Base-by-base conservation (phyloP, 2,888 invertebrate genomes). In the Drosophila anomalipes region DNA sequence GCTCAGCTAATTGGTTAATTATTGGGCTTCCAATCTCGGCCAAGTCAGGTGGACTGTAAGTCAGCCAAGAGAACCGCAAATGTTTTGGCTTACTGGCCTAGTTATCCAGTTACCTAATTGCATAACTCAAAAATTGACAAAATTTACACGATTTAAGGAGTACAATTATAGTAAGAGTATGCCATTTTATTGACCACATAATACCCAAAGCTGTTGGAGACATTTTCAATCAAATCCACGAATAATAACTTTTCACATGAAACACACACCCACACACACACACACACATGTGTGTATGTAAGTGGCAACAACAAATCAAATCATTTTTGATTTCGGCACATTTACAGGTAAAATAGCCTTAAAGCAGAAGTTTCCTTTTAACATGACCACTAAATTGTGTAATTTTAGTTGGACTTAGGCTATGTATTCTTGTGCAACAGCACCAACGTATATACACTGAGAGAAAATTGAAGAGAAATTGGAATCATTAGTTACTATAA, bases 1-100 rank as follows among this genome's bases (percentile, higher is more conserved):
- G 39, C 57, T 72, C 69, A 68, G 71, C 70, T 81, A 88, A 90
- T 90, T 90, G 89, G 78, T 90, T 86, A 90, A 86, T 90, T 90
- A 86, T 90, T 81, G 65, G 76, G 81, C 78, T 78, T 60, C 39
- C 66, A 67, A 1, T 54, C 26, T 60, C 12, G 65, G 33, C 76
- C 60, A 33, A 63, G 26, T 22, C 30, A 56, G 26, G n/a, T 39
- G 44, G 41, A 30, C 22, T 28, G 32, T 30, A 19, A 28, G 28
- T 33, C 33, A n/a, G 39, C 41, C 39, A 58, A 44, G 14, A 41
- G 12, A 19, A 32, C 16, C 6, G 53, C 30, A 7, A 47, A 26
- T 12, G 14, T 22, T 22, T 16, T 9, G 62, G 71, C 66, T 64
- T 41, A 41, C 61, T n/a, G 75, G 70, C 58, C 10, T n/a, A n/a